Conservation (phyloP, 1,140 invertebrate species). For the Pogonomyrmex californicus region DNA sequence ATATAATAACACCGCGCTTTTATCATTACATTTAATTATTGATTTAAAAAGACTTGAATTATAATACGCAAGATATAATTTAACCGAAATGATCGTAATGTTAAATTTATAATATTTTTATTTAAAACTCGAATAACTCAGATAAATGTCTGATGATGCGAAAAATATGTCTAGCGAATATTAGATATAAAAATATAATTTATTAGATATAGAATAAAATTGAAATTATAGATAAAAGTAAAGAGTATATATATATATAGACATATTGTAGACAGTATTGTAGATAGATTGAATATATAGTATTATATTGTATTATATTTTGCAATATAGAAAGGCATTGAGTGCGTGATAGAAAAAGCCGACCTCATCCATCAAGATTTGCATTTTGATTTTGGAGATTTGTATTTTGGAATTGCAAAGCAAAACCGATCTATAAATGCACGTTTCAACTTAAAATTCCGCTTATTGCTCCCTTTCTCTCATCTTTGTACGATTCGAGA, state of each 20-base stretch:
- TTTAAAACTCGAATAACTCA: not conserved
- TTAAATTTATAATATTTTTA: not conserved
- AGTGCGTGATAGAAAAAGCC: conserved; percentile 61
- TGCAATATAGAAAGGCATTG: not conserved
- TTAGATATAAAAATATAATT: not conserved
- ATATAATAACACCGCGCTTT: not conserved
- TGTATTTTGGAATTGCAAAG: conserved; percentile 67
- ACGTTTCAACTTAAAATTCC: conserved; percentile 75
- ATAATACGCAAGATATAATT: not conserved
- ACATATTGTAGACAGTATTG: not conserved
- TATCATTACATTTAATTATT: not conserved
- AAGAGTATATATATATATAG: no score
- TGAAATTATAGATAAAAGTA: not conserved
- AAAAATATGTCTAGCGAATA: not conserved
- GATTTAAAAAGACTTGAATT: not conserved
- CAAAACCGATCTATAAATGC: conserved; percentile 71
- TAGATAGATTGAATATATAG: not conserved
- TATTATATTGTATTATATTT: conserved; percentile 12
- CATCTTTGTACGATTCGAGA: conserved; percentile 30
- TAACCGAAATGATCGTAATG: not conserved
- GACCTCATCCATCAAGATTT: conserved; percentile 66
- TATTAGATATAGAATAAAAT: not conserved
- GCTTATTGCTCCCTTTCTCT: conserved; percentile 24
- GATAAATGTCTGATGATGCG: not conserved
- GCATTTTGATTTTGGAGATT: no score